These are phyloP conservation scores for Hirtodrosophila trivittata DNA, from an alignment of 2,888 invertebrate genomes.

Conservation along the genomic window DNA sequence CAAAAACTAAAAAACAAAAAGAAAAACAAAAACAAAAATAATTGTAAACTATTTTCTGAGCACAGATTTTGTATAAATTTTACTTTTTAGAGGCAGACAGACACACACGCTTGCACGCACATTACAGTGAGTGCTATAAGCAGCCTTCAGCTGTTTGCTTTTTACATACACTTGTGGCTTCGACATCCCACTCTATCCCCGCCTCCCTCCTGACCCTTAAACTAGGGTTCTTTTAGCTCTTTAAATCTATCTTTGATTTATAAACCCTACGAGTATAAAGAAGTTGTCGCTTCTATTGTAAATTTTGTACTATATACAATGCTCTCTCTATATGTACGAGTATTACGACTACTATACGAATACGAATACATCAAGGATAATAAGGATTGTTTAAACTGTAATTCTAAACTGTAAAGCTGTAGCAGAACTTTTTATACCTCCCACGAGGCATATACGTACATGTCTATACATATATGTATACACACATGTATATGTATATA, in stretches of 20 bases:
- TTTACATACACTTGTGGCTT: conserved; percentile 61
- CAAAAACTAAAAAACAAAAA: too few species aligned
- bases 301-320: conserved; percentile 79
- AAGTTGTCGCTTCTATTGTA: conserved; percentile 63
- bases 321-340: conserved; percentile 42
- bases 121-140: conserved; percentile 53
- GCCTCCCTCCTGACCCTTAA: not conserved
- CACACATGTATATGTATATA: too few species aligned
- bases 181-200: not conserved
- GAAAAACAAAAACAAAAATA: too few species aligned
- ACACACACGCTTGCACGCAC: conserved; percentile 31
- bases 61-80: conserved; percentile 77
- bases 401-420: conserved; percentile 63
- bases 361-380: conserved; percentile 9
- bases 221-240: too few species aligned
- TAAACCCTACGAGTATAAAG: too few species aligned
- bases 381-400: conserved; percentile 49
- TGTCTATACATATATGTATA: too few species aligned
- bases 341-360: conserved; percentile 14
- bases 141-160: conserved; percentile 74
- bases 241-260: too few species aligned
- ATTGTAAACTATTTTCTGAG: conserved; percentile 78
- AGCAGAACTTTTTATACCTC: conserved; percentile 71
- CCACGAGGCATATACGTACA: conserved; percentile 63
- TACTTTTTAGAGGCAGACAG: conserved; percentile 34